Evolutionary conservation across 2,113 vertebrate species (phyloP), one percentile per base, ranked within the genome.

Genomic region (Centropristis striata): DNA sequence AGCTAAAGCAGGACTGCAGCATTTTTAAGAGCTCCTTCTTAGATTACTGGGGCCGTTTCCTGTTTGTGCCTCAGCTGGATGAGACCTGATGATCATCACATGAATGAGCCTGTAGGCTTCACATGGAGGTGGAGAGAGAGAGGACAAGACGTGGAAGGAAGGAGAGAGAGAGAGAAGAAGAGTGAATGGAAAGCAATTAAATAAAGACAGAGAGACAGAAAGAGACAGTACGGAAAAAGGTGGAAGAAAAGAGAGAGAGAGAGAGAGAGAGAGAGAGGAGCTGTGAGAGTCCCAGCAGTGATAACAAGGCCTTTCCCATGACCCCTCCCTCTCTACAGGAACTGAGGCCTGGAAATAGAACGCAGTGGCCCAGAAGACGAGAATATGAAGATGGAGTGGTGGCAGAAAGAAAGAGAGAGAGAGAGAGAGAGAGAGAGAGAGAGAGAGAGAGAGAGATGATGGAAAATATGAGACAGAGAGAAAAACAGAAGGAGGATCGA

Each of bases 241-340:
- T 80, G 81, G 71, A 69, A 69, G 59, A 73, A 42, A 65, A 49
- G 73, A 47, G 69, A 80, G 80, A 81, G 67, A 78, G 70, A 55
- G 72, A 78, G 79, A 81, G 67, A n/a, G 71, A 79, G 75, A 82
- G 61, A 78, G 59, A 67, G 71, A 81, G 80, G 83, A 74, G 80
- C 88, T 85, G 65, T 85, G 80, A 74, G 81, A 91, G 90, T 92
- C 93, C 90, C 92, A 92, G 84, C 44, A 89, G 91, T 79, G 94
- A 94, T 90, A 94, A 90, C 87, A 78, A 92, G 91, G 93, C 92
- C 93, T 94, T 96, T 95, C 95, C 90, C 94, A 95, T 93, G 94
- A 95, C 94, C 95, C 86, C 86, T 87, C 85, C 78, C 89, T 86
- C 81, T 84, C 87, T 86, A 90, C 89, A 93, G 92, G 89, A 95